Evolutionary conservation across 1,140 invertebrate species (phyloP).

Genomic region (Cotesia glomerata): DNA sequence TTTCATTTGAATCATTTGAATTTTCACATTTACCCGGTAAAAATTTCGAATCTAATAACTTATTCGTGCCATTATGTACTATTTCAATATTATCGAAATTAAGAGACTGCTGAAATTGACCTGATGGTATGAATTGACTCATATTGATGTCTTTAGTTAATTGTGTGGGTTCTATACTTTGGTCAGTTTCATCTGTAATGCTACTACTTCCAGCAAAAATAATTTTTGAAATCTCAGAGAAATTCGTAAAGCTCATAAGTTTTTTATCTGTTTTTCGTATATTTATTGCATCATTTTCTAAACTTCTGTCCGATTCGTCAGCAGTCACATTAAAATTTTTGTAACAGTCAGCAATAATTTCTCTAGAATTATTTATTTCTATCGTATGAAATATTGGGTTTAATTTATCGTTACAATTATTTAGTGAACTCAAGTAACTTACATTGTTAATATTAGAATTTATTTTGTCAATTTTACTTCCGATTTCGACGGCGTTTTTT

Average conservation of each 20-base stretch:
- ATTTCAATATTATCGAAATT: not conserved
- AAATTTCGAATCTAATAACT: not conserved
- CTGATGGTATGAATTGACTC: not conserved
- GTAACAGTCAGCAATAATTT: constrained; percentile 19
- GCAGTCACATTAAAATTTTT: constrained; percentile 51
- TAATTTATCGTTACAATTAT: constrained; percentile 43
- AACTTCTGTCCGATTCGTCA: constrained; percentile 48
- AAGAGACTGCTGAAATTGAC: not conserved
- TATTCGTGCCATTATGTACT: not conserved
- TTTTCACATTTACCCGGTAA: not conserved
- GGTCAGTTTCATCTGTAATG: constrained; percentile 53
- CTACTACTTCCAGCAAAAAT: constrained; percentile 27
- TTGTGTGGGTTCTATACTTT: constrained; percentile 27
- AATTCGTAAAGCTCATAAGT: not conserved
- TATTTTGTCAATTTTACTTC: not conserved
- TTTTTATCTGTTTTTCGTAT: not conserved
- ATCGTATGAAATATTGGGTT: constrained; percentile 41
- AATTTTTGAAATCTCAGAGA: not conserved
- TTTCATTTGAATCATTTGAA: not conserved
- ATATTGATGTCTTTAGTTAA: not conserved
- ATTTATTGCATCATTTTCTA: not conserved
- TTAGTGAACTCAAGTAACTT: not conserved
- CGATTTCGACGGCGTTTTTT: not conserved
- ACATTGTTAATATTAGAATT: not conserved
- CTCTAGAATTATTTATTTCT: constrained; percentile 24